These are phyloP conservation scores for Molossus alvarezi DNA, from an alignment of 2,797 vertebrate species.

Conservation along the genomic window DNA sequence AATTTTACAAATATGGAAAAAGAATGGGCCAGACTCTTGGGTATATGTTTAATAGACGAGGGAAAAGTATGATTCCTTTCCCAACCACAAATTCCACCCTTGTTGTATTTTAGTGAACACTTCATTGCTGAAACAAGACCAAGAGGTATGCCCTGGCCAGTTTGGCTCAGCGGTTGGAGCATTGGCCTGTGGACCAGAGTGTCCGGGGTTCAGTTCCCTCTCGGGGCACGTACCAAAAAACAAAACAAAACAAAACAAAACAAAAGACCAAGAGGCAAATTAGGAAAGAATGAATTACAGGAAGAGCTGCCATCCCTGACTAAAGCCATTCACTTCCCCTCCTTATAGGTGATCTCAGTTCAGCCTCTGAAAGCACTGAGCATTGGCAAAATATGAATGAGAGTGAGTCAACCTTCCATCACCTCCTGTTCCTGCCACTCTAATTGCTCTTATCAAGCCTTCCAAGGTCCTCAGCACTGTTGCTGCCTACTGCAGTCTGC, in stretches of 20 bases:
- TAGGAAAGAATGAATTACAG: not conserved
- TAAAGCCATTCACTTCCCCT: not conserved
- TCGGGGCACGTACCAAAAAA: too few species aligned
- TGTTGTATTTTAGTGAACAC: not conserved
- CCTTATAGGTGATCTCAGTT: not conserved
- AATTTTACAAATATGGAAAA: conserved; percentile 12
- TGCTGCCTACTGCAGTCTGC: not conserved
- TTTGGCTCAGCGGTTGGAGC: too few species aligned
- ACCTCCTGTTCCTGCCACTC: not conserved
- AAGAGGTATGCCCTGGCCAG: not conserved
- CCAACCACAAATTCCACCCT: not conserved
- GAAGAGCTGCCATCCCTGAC: not conserved
- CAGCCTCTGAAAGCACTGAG: conserved; percentile 23
- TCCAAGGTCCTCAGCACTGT: not conserved
- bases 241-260: too few species aligned
- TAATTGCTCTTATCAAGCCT: not conserved
- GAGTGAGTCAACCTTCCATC: not conserved
- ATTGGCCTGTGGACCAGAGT: too few species aligned
- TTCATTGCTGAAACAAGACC: not conserved
- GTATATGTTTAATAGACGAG: not conserved
- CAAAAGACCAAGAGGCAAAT: not conserved
- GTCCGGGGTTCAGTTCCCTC: too few species aligned
- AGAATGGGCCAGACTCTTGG: not conserved
- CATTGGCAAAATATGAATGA: not conserved
- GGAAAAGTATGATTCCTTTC: not conserved